Evolutionary conservation across 2,797 vertebrate species (phyloP).

Genomic region (Betta splendens): DNA sequence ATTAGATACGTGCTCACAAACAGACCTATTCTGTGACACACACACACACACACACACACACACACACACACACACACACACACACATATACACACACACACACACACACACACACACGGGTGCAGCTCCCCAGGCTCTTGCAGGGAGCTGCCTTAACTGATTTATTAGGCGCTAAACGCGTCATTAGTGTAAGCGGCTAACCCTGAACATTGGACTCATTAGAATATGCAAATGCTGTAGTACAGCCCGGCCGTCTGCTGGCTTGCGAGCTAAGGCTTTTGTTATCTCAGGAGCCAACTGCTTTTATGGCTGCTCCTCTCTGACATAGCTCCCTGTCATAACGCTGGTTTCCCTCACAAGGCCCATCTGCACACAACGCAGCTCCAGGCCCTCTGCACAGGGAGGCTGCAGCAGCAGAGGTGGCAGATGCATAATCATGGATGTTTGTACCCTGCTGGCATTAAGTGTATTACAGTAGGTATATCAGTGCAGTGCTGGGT

Average conservation of each 20-base stretch:
- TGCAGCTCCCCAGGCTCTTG: conserved; percentile 59
- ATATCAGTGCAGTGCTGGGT: conserved; percentile 20
- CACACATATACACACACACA: conserved; percentile 29
- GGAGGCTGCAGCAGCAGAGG: conserved; percentile 17
- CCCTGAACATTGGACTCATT: conserved; percentile 79
- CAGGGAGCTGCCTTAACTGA: conserved; percentile 79
- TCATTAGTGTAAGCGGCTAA: conserved; percentile 84
- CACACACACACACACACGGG: conserved; percentile 24
- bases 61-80: conserved; percentile 2
- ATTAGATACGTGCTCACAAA: conserved; percentile 1
- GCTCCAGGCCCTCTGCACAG: too few species aligned
- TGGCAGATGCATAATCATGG: conserved; percentile 14
- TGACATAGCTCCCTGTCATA: conserved; percentile 59
- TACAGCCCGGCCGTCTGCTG: conserved; percentile 46
- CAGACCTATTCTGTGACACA: background rate
- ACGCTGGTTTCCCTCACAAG: conserved; percentile 63
- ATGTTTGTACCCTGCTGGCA: conserved; percentile 27
- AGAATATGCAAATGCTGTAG: conserved; percentile 79
- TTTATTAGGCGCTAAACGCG: conserved; percentile 82
- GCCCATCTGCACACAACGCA: conserved; percentile 72
- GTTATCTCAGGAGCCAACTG: conserved; percentile 56
- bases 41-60: conserved; percentile 4
- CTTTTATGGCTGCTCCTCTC: conserved; percentile 69
- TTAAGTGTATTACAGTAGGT: conserved; percentile 29
- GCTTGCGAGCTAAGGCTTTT: conserved; percentile 55